Evolutionary conservation across 2,888 invertebrate species (phyloP).

Genomic region (Antitype chi): DNA sequence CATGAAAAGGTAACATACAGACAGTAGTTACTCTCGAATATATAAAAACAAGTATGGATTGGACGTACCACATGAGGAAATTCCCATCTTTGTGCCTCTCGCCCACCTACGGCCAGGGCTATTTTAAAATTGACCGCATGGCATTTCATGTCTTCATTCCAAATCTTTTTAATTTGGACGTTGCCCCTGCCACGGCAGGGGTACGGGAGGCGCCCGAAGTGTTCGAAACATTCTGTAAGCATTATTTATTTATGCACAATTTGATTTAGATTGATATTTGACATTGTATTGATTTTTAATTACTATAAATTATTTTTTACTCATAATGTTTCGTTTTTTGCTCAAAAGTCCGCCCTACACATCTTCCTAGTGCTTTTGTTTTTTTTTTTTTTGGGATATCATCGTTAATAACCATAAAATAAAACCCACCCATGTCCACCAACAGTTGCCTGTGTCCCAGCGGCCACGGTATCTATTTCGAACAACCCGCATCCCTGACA

Average conservation of each 20-base stretch:
- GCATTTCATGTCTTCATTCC: slow-evolving; percentile 39
- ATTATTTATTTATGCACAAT: background rate
- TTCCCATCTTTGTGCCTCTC: slow-evolving; percentile 50
- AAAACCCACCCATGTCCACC: too few species aligned
- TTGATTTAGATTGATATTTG: background rate
- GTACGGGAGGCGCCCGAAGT: slow-evolving; percentile 50
- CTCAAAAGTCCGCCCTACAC: too few species aligned
- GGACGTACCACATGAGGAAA: slow-evolving; percentile 60
- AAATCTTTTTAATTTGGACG: slow-evolving; percentile 5
- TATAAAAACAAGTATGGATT: background rate
- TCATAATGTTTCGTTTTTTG: too few species aligned
- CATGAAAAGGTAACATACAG: too few species aligned
- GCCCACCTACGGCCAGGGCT: slow-evolving; percentile 35
- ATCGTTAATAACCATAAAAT: too few species aligned
- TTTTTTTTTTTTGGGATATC: too few species aligned
- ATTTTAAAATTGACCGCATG: fast-evolving
- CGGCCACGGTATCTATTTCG: too few species aligned
- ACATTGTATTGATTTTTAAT: background rate
- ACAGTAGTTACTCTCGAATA: too few species aligned
- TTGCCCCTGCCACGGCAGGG: slow-evolving; percentile 29
- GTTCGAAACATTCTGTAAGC: slow-evolving; percentile 53
- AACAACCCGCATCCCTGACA: too few species aligned
- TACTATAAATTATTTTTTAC: background rate
- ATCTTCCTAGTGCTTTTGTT: too few species aligned
- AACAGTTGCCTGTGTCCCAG: too few species aligned